Conservation (phyloP, 2,113 vertebrate species). For the Phalacrocorax pelagicus region DNA sequence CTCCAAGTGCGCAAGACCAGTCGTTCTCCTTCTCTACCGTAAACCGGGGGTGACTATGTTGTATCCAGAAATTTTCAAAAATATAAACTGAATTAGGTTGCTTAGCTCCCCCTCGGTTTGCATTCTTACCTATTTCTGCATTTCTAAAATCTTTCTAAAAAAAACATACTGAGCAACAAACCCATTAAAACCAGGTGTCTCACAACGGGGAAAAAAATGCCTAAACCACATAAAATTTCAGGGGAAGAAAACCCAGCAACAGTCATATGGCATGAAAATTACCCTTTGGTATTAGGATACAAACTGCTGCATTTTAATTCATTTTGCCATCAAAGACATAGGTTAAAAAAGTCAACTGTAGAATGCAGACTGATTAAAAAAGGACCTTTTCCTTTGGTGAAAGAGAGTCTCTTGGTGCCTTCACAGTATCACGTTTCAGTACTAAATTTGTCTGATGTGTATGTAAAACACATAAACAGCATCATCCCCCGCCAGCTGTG, state of each 20-base stretch:
- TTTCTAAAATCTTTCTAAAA: background rate
- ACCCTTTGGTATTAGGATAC: background rate
- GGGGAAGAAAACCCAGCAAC: background rate
- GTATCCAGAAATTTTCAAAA: background rate
- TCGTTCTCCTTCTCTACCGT: background rate
- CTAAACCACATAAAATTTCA: background rate
- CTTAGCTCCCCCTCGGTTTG: background rate
- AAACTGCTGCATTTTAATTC: background rate
- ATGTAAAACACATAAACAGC: background rate
- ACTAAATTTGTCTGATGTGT: background rate
- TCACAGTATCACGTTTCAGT: rapidly evolving
- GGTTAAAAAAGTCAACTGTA: background rate
- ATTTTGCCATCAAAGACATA: background rate
- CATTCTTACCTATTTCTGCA: background rate
- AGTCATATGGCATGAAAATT: rapidly evolving
- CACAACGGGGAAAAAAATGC: background rate
- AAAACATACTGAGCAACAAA: background rate
- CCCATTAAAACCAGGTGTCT: background rate
- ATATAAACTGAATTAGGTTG: background rate
- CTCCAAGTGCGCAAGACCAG: background rate
- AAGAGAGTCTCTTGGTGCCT: background rate
- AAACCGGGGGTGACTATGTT: rapidly evolving
- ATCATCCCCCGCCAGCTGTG: background rate
- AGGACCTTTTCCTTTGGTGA: background rate
- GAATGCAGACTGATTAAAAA: background rate